phyloP scores from a whole-genome alignment of 2,797 vertebrate genomes.

The Peromyscus eremicus region DNA sequence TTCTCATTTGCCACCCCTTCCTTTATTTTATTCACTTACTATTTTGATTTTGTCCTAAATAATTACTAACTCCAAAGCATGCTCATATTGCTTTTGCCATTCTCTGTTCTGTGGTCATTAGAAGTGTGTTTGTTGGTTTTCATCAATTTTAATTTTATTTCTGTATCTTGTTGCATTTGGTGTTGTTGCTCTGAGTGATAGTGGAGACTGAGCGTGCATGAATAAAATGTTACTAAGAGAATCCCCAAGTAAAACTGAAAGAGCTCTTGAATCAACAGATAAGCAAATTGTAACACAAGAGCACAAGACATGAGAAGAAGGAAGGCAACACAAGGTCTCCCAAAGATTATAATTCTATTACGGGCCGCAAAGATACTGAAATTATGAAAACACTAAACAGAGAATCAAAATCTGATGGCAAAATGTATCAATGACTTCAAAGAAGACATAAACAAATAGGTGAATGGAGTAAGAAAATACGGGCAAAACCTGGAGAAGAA shows the following conservation, averaged over 20 bases:
- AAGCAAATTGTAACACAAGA: neutral
- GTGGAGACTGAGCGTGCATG: too few species aligned
- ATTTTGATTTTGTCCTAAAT: neutral
- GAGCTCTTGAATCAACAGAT: neutral
- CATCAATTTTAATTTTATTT: neutral
- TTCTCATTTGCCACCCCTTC: neutral
- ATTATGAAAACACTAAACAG: neutral
- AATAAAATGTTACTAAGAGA: neutral
- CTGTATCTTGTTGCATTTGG: neutral
- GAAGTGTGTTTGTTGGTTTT: neutral
- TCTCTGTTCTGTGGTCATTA: neutral
- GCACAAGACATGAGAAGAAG: too few species aligned
- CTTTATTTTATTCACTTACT: neutral
- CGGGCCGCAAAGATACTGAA: neutral
- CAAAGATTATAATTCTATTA: neutral
- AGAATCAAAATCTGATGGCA: neutral
- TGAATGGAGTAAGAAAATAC: neutral
- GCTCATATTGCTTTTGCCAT: neutral
- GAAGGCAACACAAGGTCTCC: neutral
- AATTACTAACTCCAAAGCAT: neutral
- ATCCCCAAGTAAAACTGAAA: neutral
- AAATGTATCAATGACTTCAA: neutral
- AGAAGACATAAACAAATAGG: neutral
- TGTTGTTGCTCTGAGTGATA: neutral
- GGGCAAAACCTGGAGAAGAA: neutral